Evolutionary conservation across 2,797 vertebrate genomes (phyloP).

Genomic region (Pseudochromis fuscus): DNA sequence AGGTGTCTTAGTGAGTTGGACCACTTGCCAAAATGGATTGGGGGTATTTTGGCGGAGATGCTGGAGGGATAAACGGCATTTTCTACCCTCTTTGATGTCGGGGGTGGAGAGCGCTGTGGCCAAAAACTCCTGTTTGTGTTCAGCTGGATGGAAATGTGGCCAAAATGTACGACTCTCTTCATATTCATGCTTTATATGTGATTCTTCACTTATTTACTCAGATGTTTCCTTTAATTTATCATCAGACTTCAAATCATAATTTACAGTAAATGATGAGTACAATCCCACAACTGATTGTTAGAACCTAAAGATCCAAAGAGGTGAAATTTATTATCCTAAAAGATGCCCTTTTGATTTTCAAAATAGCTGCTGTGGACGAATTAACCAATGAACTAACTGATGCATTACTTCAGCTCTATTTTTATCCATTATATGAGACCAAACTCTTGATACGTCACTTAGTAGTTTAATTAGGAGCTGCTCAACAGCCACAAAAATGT

Average conservation of each 20-base stretch:
- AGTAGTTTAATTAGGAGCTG: no score
- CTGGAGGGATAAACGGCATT: not conserved
- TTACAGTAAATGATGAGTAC: no score
- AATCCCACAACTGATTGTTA: no score
- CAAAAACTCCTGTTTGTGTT: not conserved
- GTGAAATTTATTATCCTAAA: no score
- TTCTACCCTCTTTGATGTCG: not conserved
- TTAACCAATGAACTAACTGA: no score
- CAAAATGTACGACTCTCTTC: not conserved
- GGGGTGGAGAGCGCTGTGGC: not conserved
- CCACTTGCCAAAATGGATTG: not conserved
- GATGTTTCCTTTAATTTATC: not conserved
- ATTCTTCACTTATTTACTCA: not conserved
- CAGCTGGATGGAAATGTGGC: not conserved
- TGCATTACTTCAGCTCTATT: no score
- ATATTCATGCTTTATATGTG: conserved; percentile 1
- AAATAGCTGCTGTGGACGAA: no score
- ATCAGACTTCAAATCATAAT: no score
- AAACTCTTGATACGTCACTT: no score
- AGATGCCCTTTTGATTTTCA: no score
- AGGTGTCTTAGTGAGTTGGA: not conserved
- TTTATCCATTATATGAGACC: no score
- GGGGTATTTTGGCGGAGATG: not conserved
- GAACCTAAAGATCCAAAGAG: no score
- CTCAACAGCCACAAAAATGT: not conserved